Base-by-base conservation (phyloP, 2,888 invertebrate genomes). In the Endomychus coccineus region DNA sequence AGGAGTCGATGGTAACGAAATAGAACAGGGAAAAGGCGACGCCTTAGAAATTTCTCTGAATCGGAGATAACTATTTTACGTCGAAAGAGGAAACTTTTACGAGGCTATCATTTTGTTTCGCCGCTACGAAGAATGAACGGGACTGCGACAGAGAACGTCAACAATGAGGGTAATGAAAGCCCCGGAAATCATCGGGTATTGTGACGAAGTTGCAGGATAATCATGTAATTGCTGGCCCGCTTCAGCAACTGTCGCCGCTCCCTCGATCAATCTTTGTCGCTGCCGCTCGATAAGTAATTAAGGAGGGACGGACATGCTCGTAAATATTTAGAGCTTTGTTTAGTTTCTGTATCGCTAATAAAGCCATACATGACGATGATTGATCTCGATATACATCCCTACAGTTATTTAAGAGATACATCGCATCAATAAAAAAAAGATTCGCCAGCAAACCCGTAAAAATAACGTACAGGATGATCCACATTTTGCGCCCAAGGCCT, bases 81-180 rank as follows among this genome's bases (percentile, higher is more conserved):
- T n/a, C n/a, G 21, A 21, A n/a, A 7, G 21, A n/a, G 21, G n/a
- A 7, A 21, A 21, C 6, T 21, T n/a, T 7, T 21, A 7, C n/a
- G 21, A 21, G 53, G 57, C 60, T 62, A 61, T 63, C 61, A 61
- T 62, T 61, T 62, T 59, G 61, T 59, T 59, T 54, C 56, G 51
- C 38, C 39, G 39, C 46, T 43, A 47, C 42, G 52, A 58, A 58
- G 59, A 58, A 58, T 58, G 54, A 46, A 42, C 50, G 53, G 48
- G 44, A 40, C 45, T 40, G 52, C 51, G 53, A 61, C 59, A 61
- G 60, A 61, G 58, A 49, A 45, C 44, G 40, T 48, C 55, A 49
- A 63, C 64, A 64, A 64, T 64, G 54, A 58, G 59, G 62, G 63
- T 64, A 64, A 64, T 64, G 64, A 64, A 63, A 62, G 62, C 56